A percentile compares a stretch with the other conserved stretches of the same genome.
These are phyloP conservation scores for Eulithis testata DNA, from an alignment of 2,888 invertebrate genomes.

Conservation along the genomic window DNA sequence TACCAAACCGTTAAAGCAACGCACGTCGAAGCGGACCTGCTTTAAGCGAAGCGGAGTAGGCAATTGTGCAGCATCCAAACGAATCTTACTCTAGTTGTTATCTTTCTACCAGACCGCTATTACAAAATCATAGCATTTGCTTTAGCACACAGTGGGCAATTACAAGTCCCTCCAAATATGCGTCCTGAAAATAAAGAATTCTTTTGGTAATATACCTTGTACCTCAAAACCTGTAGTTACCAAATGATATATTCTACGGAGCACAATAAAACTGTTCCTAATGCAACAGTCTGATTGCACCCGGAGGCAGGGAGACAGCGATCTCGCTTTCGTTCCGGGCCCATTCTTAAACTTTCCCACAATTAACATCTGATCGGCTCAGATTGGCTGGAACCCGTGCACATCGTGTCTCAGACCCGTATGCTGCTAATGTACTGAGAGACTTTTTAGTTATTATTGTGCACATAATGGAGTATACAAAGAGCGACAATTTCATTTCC, in stretches of 20 bases:
- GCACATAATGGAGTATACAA: too few relatives aligned
- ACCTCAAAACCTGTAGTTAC: too few relatives aligned
- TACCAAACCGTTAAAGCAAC: background rate
- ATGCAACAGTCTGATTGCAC: conserved; percentile 44
- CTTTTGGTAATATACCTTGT: too few relatives aligned
- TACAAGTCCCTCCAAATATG: too few relatives aligned
- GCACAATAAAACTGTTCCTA: conserved; percentile 16
- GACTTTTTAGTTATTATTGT: too few relatives aligned
- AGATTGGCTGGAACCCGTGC: conserved; percentile 37
- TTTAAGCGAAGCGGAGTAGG: too few relatives aligned
- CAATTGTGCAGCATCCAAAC: too few relatives aligned
- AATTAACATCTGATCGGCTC: conserved; percentile 64
- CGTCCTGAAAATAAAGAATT: too few relatives aligned
- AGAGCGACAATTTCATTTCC: too few relatives aligned
- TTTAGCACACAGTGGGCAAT: background rate
- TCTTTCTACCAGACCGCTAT: too few relatives aligned
- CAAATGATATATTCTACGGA: background rate
- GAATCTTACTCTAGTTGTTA: too few relatives aligned
- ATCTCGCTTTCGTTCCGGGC: conserved; percentile 73
- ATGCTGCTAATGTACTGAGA: too few relatives aligned
- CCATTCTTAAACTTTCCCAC: conserved; percentile 71
- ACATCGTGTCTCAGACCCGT: conserved; percentile 17
- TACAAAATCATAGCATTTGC: background rate
- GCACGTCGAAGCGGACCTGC: background rate
- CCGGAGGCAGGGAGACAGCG: conserved; percentile 47